phyloP scores from a whole-genome alignment of 2,888 invertebrate genomes.

The Pollenia griseotomentosa region DNA sequence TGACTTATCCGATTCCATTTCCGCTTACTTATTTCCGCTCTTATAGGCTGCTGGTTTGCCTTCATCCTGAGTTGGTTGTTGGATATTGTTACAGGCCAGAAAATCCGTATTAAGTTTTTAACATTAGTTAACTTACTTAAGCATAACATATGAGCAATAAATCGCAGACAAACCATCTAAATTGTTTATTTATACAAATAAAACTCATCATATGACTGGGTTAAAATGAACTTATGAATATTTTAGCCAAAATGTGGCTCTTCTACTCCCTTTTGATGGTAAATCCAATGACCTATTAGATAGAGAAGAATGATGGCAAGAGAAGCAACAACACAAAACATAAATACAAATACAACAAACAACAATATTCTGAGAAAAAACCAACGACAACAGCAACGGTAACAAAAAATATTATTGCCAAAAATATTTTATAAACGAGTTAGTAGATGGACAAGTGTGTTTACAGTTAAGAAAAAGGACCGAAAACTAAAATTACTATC shows the following conservation, averaged over 20 bases:
- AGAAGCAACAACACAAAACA: background rate
- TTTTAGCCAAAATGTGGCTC: constrained; percentile 41
- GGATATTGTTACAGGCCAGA: no score
- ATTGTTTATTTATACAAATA: background rate
- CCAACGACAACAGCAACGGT: background rate
- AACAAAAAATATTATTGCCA: constrained; percentile 2
- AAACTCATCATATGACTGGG: constrained; percentile 51
- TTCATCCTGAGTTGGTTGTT: no score
- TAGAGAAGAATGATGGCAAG: background rate
- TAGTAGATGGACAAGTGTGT: background rate
- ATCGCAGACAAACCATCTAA: no score
- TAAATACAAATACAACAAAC: background rate
- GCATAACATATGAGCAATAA: no score
- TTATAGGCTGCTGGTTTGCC: no score
- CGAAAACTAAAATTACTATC: constrained; percentile 32
- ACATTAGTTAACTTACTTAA: no score
- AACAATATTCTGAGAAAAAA: background rate
- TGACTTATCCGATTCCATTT: no score
- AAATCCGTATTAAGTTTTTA: no score
- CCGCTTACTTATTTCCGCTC: no score
- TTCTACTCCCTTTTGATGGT: background rate
- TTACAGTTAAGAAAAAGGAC: constrained; percentile 13
- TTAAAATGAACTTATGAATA: constrained; percentile 57
- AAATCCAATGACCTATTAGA: constrained; percentile 23
- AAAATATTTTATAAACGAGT: constrained; percentile 1